phyloP scores from a whole-genome alignment of 2,888 invertebrate species.

The Tyria jacobaeae region DNA sequence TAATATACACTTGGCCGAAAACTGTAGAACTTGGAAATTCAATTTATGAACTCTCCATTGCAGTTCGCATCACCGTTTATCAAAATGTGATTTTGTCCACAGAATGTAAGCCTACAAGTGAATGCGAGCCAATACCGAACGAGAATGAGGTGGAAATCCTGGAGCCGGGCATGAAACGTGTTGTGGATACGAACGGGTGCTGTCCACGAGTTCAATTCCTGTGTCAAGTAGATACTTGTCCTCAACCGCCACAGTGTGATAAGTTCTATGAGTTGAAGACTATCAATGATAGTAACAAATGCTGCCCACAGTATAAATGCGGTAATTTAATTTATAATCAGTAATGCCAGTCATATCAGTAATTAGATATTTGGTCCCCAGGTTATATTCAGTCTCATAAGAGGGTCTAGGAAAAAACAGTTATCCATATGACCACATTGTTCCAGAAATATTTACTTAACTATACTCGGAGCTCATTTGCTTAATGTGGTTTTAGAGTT shows the following conservation, averaged over 20 bases:
- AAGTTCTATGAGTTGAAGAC: constrained; percentile 82
- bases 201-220: constrained; percentile 88
- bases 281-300: constrained; percentile 74
- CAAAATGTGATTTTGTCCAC: neutral
- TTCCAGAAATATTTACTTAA: too few relatives aligned
- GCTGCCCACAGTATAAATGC: constrained; percentile 90
- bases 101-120: constrained; percentile 91
- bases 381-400: too few relatives aligned
- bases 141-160: constrained; percentile 78
- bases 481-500: constrained; percentile 73
- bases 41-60: too few relatives aligned
- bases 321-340: constrained; percentile 82
- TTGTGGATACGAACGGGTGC: constrained; percentile 86
- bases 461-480: neutral
- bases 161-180: constrained; percentile 88
- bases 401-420: too few relatives aligned
- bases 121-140: constrained; percentile 86
- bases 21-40: too few relatives aligned
- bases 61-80: too few relatives aligned
- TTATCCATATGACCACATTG: too few relatives aligned
- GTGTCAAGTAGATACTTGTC: constrained; percentile 89
- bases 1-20: too few relatives aligned
- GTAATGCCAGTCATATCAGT: too few relatives aligned
- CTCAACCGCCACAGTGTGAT: constrained; percentile 86
- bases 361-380: too few relatives aligned